A percentile compares a stretch with the other conserved stretches of the same genome.
phyloP scores from a whole-genome alignment of 2,797 vertebrate species.

The Setipinna tenuifilis region DNA sequence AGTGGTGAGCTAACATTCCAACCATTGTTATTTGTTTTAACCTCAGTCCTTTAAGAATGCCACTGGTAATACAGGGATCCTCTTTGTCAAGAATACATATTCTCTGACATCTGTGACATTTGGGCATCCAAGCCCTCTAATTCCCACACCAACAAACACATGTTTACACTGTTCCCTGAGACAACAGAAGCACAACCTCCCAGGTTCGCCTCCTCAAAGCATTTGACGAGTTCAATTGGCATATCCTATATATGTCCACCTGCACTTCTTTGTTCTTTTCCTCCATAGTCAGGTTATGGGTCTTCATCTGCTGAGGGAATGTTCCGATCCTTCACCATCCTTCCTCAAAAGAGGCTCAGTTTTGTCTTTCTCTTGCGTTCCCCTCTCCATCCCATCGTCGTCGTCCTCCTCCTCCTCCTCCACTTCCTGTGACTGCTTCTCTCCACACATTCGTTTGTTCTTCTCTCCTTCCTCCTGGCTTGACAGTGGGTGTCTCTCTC shows the following conservation, averaged over 20 bases:
- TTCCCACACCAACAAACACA: background rate
- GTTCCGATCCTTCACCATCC: background rate
- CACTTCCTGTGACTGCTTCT: slow-evolving; percentile 39
- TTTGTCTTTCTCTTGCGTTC: background rate
- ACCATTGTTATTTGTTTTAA: background rate
- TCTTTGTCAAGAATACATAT: background rate
- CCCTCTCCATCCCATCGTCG: slow-evolving; percentile 21
- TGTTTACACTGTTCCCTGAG: slow-evolving; percentile 1
- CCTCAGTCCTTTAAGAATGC: background rate
- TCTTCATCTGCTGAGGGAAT: background rate
- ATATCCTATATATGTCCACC: background rate
- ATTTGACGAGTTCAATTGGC: background rate
- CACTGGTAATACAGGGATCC: background rate
- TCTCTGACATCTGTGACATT: background rate
- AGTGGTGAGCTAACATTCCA: background rate
- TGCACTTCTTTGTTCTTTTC: background rate
- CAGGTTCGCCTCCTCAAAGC: background rate
- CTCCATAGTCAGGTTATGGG: background rate
- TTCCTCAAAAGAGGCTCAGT: background rate
- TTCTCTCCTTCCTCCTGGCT: slow-evolving; percentile 43
- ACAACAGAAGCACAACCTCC: background rate
- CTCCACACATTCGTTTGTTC: background rate
- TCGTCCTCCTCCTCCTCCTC: slow-evolving; percentile 24
- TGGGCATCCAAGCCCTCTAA: background rate
- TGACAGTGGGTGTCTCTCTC: slow-evolving; percentile 52